Evolutionary conservation across 2,888 invertebrate genomes (phyloP), one percentile per base, ranked within the genome.

Genomic region (Spodoptera littoralis): DNA sequence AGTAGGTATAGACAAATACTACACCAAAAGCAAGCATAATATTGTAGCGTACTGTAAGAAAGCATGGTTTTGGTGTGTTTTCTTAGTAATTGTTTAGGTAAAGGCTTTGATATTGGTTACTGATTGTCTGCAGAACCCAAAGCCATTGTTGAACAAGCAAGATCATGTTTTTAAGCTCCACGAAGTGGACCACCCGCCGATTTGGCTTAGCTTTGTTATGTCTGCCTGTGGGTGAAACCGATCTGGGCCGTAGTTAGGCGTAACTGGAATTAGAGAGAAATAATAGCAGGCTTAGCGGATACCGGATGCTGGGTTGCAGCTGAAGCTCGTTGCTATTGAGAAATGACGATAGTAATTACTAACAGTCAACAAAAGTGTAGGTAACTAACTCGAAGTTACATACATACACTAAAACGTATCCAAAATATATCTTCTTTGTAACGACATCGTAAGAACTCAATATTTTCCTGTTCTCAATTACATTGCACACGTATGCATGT

Each of bases 141-240:
- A 36, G 2, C 36, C 8, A 36, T 36, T 36, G 36, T 36, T 36
- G 36, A 36, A 36, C 9, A 36, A 36, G 36, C 36, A 36, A 36
- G 36, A 36, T 36, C 8, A 36, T 36, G 36, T 36, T 36, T 30
- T 36, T 36, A 36, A 36, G 36, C 36, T 8, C 59, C 46, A 49
- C 63, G 18, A 45, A 53, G 42, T 59, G 41, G 59, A 64, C 75
- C 70, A 60, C 65, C 70, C 54, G 54, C 55, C 47, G 70, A 58
- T 64, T 70, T 48, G n/a, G 54, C 57, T 51, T 55, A 60, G 57
- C 60, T 60, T 70, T 75, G 76, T 65, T 70, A 36, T 48, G 50
- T 60, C 57, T 58, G 57, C 60, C 59, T 75, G 65, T 65, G 45
- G 60, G 45, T 47, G 11, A 57, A 57, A 60, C 54, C 50, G 70